A percentile compares a stretch with the other conserved stretches of the same genome.
phyloP scores from a whole-genome alignment of 2,797 vertebrate species.

The Sebastes steindachneri region DNA sequence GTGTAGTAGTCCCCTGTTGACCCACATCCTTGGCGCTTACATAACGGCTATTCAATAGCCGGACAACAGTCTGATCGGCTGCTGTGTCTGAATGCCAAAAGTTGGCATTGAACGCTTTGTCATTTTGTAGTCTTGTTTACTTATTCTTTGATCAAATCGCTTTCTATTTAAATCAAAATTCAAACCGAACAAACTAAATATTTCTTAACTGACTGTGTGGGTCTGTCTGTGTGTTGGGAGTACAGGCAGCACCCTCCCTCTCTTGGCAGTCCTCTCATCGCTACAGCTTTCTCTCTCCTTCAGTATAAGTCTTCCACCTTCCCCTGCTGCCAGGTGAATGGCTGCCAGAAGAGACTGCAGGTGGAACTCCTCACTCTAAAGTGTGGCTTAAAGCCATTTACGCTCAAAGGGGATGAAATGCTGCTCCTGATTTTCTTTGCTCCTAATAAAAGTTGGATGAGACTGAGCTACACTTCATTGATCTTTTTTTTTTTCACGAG shows the following conservation, averaged over 20 bases:
- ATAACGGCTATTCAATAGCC: no score
- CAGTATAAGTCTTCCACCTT: not conserved
- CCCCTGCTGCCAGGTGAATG: not conserved
- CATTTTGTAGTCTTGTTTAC: not conserved
- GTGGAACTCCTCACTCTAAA: conserved; percentile 27
- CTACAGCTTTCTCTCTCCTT: not conserved
- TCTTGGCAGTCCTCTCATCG: not conserved
- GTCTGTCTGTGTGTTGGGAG: not conserved
- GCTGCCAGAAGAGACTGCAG: conserved; percentile 30
- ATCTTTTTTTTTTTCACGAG: conserved; percentile 6
- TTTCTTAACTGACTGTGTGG: not conserved
- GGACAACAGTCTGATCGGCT: no score
- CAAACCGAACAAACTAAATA: not conserved
- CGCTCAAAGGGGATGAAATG: conserved; percentile 40
- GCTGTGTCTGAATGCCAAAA: no score
- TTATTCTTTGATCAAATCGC: not conserved
- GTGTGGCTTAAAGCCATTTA: conserved; percentile 24
- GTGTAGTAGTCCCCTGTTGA: no score
- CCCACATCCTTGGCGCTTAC: no score
- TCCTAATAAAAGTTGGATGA: conserved; percentile 58
- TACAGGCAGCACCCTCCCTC: not conserved
- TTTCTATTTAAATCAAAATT: not conserved
- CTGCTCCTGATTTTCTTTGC: conserved; percentile 33
- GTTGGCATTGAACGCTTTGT: not conserved
- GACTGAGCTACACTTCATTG: conserved; percentile 33